phyloP scores from a whole-genome alignment of 2,888 invertebrate genomes.

The Callyntrura sp. region DNA sequence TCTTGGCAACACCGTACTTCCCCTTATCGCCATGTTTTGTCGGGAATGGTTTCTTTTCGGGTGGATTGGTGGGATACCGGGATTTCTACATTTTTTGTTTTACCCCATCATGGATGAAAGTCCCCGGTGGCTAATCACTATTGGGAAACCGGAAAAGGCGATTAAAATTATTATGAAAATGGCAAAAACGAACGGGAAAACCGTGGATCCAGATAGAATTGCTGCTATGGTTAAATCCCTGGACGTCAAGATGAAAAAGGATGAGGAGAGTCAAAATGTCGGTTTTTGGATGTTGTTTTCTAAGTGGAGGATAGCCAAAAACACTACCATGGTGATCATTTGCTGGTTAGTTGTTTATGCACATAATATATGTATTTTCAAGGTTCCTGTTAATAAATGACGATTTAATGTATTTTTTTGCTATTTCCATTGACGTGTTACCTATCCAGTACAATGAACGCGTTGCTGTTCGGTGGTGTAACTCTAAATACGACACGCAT shows the following conservation, averaged over 20 bases:
- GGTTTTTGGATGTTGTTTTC: conserved; percentile 30
- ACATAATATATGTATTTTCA: too few species aligned
- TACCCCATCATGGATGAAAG: conserved; percentile 75
- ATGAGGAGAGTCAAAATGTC: background rate
- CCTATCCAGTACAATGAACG: too few species aligned
- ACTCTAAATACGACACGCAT: conserved; percentile 84
- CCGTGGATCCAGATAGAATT: too few species aligned
- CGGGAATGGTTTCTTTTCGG: conserved; percentile 51
- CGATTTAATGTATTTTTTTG: too few species aligned
- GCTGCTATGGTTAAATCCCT: too few species aligned
- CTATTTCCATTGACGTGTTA: too few species aligned
- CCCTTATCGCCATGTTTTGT: conserved; percentile 49
- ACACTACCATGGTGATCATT: conserved; percentile 22
- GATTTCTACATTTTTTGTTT: conserved; percentile 34
- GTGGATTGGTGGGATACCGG: conserved; percentile 27
- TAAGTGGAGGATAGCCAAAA: background rate
- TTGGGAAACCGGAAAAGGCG: conserved; percentile 75
- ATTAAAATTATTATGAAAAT: conserved; percentile 70
- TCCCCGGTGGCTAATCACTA: conserved; percentile 80
- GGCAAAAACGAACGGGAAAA: conserved; percentile 77
- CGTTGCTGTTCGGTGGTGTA: conserved; percentile 66
- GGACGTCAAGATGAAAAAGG: conserved; percentile 46
- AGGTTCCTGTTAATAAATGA: too few species aligned
- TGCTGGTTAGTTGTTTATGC: conserved; percentile 72
- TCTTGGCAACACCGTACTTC: conserved; percentile 74